These are phyloP conservation scores for Eunapius fragilis DNA, from an alignment of 37 sponge, comb jelly and placozoan species.

Conservation along the genomic window DNA sequence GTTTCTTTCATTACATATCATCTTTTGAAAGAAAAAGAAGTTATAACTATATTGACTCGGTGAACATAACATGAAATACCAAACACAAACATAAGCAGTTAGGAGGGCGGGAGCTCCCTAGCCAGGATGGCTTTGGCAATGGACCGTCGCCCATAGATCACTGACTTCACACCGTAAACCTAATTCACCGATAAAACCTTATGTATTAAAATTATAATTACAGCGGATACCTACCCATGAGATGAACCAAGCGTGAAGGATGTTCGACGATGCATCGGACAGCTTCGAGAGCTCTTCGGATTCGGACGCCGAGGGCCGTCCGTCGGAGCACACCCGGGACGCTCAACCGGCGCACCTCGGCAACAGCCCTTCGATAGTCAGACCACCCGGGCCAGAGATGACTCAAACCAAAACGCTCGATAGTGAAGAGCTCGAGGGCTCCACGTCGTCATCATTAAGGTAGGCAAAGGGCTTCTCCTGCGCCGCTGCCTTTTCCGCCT, in stretches of 20 bases:
- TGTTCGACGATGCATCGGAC: neutral
- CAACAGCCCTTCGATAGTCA: neutral
- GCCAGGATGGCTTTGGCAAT: no score
- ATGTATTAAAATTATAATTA: neutral
- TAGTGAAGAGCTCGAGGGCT: neutral
- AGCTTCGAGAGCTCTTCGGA: neutral
- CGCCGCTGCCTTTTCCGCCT: neutral
- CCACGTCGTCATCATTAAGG: neutral
- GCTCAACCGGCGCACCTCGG: neutral
- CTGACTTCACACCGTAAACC: neutral
- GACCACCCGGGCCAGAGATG: neutral
- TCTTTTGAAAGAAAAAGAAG: no score
- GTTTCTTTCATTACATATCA: no score
- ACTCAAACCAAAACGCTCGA: neutral
- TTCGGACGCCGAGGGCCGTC: neutral
- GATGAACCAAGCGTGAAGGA: neutral
- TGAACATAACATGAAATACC: no score
- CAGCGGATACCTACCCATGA: neutral
- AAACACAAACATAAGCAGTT: no score
- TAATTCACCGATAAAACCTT: neutral
- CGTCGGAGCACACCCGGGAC: neutral
- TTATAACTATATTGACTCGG: no score
- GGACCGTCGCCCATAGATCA: no score
- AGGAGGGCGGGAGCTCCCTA: no score
- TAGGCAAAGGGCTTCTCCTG: neutral